Percentiles rank a stretch among this genome's conserved stretches.
phyloP scores from a whole-genome alignment of 2,797 vertebrate species.

The Argyrosomus regius region DNA sequence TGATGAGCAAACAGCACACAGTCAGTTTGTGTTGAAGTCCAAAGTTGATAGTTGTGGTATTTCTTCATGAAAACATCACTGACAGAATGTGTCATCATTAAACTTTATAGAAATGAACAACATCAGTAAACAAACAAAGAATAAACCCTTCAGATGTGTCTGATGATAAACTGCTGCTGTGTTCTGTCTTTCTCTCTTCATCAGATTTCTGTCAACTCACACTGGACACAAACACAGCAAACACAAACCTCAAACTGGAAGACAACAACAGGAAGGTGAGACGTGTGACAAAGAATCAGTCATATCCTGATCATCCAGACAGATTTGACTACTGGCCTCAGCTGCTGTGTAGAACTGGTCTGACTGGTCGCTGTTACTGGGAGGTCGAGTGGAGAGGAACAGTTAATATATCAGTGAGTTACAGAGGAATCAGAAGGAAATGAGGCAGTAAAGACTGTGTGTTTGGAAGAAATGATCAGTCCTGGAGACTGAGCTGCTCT shows the following conservation, averaged over 20 bases:
- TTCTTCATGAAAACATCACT: too few species aligned
- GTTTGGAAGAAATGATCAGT: slow-evolving; percentile 15
- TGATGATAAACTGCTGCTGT: not conserved
- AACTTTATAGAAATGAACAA: too few species aligned
- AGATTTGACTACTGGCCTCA: not conserved
- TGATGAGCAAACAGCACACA: too few species aligned
- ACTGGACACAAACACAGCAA: not conserved
- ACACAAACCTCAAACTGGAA: not conserved
- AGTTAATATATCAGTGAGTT: not conserved
- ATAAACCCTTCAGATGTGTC: too few species aligned
- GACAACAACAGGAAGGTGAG: not conserved
- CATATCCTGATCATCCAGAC: slow-evolving; percentile 4
- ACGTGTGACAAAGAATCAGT: not conserved
- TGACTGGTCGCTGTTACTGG: slow-evolving; percentile 18
- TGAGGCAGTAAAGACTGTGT: not conserved
- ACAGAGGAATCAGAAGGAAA: not conserved
- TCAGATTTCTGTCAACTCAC: not conserved
- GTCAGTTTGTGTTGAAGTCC: too few species aligned
- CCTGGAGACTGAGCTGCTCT: slow-evolving; percentile 17
- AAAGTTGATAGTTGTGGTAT: too few species aligned
- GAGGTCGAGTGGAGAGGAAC: not conserved
- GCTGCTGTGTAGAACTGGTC: slow-evolving; percentile 4
- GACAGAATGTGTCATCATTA: too few species aligned
- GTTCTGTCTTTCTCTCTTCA: not conserved
- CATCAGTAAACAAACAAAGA: too few species aligned